Base-by-base conservation (phyloP, 2,797 vertebrate species). In the Carduelis carduelis region DNA sequence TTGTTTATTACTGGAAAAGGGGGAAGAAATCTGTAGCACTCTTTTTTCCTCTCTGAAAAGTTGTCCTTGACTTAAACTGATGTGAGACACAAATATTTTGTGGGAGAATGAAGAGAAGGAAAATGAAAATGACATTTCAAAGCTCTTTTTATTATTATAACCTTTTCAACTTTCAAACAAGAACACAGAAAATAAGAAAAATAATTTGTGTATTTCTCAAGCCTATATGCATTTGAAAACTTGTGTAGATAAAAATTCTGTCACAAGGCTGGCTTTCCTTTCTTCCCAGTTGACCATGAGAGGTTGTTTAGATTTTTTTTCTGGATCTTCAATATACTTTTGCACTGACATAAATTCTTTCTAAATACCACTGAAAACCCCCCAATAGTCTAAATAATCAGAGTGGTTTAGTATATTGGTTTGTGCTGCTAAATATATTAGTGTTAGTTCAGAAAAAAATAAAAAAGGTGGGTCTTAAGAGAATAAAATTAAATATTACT, bases 231-330 rank as follows among this genome's bases (percentile, higher is more conserved):
- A 9, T 75, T 59, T 52, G 8, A 61, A 70, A 68, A 68, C 10
- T 64, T 63, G 1, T 27, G 13, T 41, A 16, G 8, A 6, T 35
- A 46, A 14, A 61, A 78, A 59, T 75, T 74, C 23, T 32, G 3
- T 57, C 41, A 14, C 8, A 15, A 44, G 15, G 8, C 5, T 61
- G 30, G 5, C 12, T 87, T 87, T 89, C 2, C 26, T 49, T 86
- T 61, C 47, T 11, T 64, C 47, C 11, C 27, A 56, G 4, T 41
- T 76, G 15, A 56, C 22, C 15, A 8, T 66, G 34, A 34, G 7
- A n/a, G 6, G 0, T 14, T 34, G 9, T 20, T 47, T 49, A 14
- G 3, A 3, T 2, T 52, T 43, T 64, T 64, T 52, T 46, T 14
- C 69, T 74, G 41, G 8, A 27, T 74, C 32, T 68, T 4, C 17